phyloP scores from a whole-genome alignment of 2,797 vertebrate genomes.

The Gallinago nigripennis region DNA sequence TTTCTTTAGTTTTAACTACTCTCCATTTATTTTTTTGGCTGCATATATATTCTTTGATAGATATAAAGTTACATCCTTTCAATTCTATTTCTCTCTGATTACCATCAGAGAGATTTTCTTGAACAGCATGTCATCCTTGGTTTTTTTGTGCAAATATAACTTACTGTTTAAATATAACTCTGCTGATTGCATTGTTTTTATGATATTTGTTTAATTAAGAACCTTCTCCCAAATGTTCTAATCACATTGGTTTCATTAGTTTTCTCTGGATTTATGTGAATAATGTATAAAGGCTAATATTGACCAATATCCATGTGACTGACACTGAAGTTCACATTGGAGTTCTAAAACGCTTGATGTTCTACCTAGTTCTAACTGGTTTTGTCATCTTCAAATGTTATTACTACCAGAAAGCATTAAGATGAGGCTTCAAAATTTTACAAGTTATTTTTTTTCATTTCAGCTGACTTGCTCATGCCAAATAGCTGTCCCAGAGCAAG shows the following conservation, averaged over 20 bases:
- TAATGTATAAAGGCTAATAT: neutral
- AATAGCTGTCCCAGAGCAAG: slow-evolving; percentile 35
- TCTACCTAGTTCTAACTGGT: neutral
- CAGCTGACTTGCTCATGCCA: neutral
- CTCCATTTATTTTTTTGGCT: neutral
- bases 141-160: neutral
- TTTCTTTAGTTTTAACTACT: neutral
- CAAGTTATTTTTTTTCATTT: slow-evolving; percentile 26
- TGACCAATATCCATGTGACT: neutral
- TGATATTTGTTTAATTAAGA: neutral
- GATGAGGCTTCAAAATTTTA: neutral
- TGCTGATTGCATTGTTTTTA: neutral
- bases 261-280: neutral
- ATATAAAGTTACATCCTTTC: neutral
- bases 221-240: neutral
- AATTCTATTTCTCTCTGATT: neutral
- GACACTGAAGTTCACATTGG: neutral
- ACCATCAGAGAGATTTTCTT: neutral
- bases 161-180: neutral
- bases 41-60: neutral
- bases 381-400: slow-evolving; percentile 17
- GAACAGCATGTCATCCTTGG: neutral
- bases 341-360: neutral
- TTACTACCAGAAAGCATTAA: slow-evolving; percentile 4
- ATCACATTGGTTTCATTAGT: neutral